phyloP scores from a whole-genome alignment of 2,888 invertebrate genomes.

The Lasioglossum figueresi region DNA sequence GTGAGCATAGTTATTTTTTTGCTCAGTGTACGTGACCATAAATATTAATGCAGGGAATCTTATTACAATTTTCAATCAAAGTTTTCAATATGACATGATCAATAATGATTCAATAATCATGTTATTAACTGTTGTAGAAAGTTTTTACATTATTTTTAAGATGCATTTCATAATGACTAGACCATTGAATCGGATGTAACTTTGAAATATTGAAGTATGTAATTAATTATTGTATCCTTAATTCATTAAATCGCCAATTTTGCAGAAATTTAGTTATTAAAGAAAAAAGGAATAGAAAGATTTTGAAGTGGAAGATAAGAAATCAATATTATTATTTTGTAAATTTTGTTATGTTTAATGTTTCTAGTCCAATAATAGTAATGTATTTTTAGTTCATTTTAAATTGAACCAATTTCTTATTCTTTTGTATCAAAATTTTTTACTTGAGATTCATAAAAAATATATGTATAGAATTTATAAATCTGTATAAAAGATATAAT shows the following conservation, averaged over 20 bases:
- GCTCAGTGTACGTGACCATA: slow-evolving; percentile 35
- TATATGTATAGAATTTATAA: slow-evolving; percentile 26
- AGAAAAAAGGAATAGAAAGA: slow-evolving; percentile 24
- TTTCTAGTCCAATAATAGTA: slow-evolving; percentile 62
- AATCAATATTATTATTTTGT: slow-evolving; percentile 45
- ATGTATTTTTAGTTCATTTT: slow-evolving; percentile 48
- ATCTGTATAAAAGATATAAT: slow-evolving; percentile 36
- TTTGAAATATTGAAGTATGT: slow-evolving; percentile 30
- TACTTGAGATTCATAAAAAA: slow-evolving; percentile 27
- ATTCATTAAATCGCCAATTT: slow-evolving; percentile 27
- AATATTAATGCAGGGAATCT: slow-evolving; percentile 36
- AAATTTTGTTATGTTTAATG: slow-evolving; percentile 50
- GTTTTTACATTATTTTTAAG: slow-evolving; percentile 56
- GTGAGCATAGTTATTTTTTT: slow-evolving; percentile 40
- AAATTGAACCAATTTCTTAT: slow-evolving; percentile 23
- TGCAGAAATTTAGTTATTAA: slow-evolving; percentile 50
- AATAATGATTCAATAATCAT: slow-evolving; percentile 41
- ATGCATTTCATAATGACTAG: slow-evolving; percentile 38
- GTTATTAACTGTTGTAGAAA: slow-evolving; percentile 51
- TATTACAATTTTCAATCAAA: slow-evolving; percentile 46
- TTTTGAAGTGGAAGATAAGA: slow-evolving; percentile 34
- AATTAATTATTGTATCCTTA: slow-evolving; percentile 42
- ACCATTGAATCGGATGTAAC: slow-evolving; percentile 24
- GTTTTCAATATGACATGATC: slow-evolving; percentile 38
- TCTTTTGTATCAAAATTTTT: slow-evolving; percentile 38